phyloP scores from a whole-genome alignment of 2,888 invertebrate genomes.

The Diaphora mendica region DNA sequence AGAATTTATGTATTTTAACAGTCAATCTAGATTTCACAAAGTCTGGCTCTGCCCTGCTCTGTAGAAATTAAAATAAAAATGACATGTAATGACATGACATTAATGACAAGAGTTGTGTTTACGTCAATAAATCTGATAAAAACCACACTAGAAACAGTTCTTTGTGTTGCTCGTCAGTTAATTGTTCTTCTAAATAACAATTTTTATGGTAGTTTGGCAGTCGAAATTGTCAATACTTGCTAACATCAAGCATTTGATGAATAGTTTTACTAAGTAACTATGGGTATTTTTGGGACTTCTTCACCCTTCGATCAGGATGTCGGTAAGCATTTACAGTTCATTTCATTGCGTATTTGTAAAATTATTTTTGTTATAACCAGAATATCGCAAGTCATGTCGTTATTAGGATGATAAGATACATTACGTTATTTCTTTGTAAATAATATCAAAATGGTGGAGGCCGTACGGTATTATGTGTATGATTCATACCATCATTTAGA shows the following conservation, averaged over 20 bases:
- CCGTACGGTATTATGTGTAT: not conserved
- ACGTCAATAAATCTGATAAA: no score
- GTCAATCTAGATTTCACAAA: no score
- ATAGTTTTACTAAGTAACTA: slow-evolving; percentile 15
- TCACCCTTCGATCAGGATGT: slow-evolving; percentile 51
- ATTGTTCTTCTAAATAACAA: not conserved
- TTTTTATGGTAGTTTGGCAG: no score
- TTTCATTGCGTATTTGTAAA: not conserved
- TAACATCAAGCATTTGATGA: slow-evolving; percentile 11
- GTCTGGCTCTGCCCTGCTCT: no score
- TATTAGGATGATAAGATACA: no score
- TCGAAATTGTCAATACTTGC: not conserved
- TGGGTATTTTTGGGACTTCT: slow-evolving; percentile 48
- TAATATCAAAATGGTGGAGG: not conserved
- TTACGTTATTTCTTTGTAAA: not conserved
- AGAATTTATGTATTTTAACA: no score
- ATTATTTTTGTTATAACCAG: not conserved
- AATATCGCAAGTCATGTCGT: not conserved
- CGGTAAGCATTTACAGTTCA: slow-evolving; percentile 39
- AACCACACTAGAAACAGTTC: no score
- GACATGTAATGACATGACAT: no score
- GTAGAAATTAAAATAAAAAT: no score
- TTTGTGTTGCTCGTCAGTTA: slow-evolving; percentile 2
- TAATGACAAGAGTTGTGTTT: no score
- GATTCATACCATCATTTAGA: not conserved